A percentile compares a stretch with the other conserved stretches of the same genome.
phyloP scores from a whole-genome alignment of 2,888 invertebrate genomes.

The Drosophila nr. perissopoda region DNA sequence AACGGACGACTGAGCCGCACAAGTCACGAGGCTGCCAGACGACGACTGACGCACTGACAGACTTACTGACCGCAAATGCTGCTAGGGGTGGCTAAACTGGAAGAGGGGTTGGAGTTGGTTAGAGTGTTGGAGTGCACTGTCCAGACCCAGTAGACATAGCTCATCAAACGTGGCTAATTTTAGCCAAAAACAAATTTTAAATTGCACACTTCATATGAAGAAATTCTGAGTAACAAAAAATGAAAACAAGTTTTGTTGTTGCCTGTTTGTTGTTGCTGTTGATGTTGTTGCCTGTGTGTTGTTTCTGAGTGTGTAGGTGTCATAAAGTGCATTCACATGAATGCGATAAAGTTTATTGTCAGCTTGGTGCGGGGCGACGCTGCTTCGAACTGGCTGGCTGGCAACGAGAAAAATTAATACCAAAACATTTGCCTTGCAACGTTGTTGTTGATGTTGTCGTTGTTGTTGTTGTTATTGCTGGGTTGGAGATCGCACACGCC shows the following conservation, averaged over 20 bases:
- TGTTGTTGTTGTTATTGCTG: conserved; percentile 47
- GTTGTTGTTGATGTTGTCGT: conserved; percentile 26
- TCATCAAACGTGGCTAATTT: conserved; percentile 49
- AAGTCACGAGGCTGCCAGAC: conserved; percentile 65
- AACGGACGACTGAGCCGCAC: conserved; percentile 81
- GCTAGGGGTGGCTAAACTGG: background rate
- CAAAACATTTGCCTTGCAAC: conserved; percentile 69
- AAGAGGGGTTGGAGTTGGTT: background rate
- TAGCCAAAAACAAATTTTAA: conserved; percentile 15
- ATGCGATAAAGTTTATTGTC: conserved; percentile 82
- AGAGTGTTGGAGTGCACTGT: background rate
- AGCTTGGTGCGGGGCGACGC: conserved; percentile 52
- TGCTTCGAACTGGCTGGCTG: conserved; percentile 28
- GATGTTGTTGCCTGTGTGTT: conserved; percentile 1
- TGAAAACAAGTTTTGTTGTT: conserved; percentile 39
- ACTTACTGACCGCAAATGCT: conserved; percentile 44
- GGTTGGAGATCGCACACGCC: conserved; percentile 81
- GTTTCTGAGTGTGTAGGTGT: conserved; percentile 66
- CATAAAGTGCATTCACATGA: conserved; percentile 81
- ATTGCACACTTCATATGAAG: conserved; percentile 5
- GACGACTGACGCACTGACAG: conserved; percentile 53
- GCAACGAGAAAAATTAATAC: conserved; percentile 78
- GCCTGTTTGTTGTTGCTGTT: background rate
- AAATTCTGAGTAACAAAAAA: conserved; percentile 12
- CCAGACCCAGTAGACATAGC: conserved; percentile 15